These are phyloP conservation scores for Poeciliopsis turneri DNA, from an alignment of 2,797 vertebrate genomes.

Conservation along the genomic window DNA sequence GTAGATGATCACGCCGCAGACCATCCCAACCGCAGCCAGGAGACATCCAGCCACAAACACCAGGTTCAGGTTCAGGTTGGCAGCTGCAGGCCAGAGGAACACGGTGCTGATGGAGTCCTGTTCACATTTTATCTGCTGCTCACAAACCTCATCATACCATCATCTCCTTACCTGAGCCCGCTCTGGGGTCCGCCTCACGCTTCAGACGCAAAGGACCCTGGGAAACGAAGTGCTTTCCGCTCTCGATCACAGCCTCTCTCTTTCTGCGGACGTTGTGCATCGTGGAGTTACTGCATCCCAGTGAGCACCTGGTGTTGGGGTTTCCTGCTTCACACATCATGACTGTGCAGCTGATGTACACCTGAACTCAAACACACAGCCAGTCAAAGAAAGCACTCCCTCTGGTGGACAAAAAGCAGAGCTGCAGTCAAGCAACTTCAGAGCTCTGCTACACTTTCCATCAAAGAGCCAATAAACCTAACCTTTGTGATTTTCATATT, in stretches of 20 bases:
- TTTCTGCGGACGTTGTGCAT: neutral
- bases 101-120: neutral
- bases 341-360: constrained; percentile 80
- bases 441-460: neutral
- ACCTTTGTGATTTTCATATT: no score
- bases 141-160: neutral
- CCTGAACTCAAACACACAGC: constrained; percentile 49
- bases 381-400: no score
- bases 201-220: constrained; percentile 77
- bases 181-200: constrained; percentile 30
- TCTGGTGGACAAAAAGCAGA: no score
- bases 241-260: constrained; percentile 66
- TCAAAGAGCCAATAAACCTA: neutral
- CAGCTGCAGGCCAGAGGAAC: constrained; percentile 37
- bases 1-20: constrained; percentile 52
- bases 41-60: constrained; percentile 66
- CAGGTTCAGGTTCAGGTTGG: constrained; percentile 65
- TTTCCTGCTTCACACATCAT: constrained; percentile 70
- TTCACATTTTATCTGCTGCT: neutral
- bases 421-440: neutral
- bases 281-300: constrained; percentile 59
- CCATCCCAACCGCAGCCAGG: constrained; percentile 51
- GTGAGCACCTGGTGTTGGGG: constrained; percentile 63
- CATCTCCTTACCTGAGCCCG: constrained; percentile 44
- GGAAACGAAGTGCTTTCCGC: constrained; percentile 68